Evolutionary conservation across 1,140 invertebrate species (phyloP), one percentile per base, ranked within the genome.

Genomic region (Physella acuta): DNA sequence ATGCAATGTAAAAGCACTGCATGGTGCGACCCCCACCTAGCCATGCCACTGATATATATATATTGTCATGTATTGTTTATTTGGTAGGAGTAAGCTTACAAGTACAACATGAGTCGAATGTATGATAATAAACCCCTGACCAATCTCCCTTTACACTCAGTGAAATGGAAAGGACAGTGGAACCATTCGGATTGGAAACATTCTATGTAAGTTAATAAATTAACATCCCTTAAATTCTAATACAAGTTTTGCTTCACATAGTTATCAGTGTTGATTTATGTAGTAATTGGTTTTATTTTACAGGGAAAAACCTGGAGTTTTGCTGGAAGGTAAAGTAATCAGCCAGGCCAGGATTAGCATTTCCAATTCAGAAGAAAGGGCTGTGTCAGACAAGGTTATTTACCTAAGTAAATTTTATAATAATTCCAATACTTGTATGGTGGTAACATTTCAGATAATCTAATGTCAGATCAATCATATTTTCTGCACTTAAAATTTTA

Each of bases 271-370:
- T n/a, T n/a, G n/a, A n/a, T n/a, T n/a, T n/a, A n/a, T n/a, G n/a
- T n/a, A n/a, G n/a, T n/a, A n/a, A n/a, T n/a, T n/a, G n/a, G n/a
- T n/a, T n/a, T n/a, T n/a, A n/a, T n/a, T n/a, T n/a, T n/a, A n/a
- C 24, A 61, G 59, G 39, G 59, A 61, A 39, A 31, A 61, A 14
- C 24, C 59, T 39, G 59, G 59, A 36, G 24, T 61, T 39, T 28
- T 61, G 5, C 39, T 36, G 4, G 59, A 61, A 61, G 59, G 59
- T 36, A 61, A 61, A 61, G 36, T 61, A 5, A 31, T 61, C 34
- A 44, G 59, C 39, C 59, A 61, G 36, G 59, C 59, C 16, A 61
- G 59, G 28, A 61, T 61, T 26, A 61, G 59, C 24, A 61, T 61
- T 61, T 37, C 59, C 1, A 61, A 36, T 61, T 24, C 20, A 1